phyloP scores from a whole-genome alignment of 2,113 vertebrate species.

The Vidua chalybeata region DNA sequence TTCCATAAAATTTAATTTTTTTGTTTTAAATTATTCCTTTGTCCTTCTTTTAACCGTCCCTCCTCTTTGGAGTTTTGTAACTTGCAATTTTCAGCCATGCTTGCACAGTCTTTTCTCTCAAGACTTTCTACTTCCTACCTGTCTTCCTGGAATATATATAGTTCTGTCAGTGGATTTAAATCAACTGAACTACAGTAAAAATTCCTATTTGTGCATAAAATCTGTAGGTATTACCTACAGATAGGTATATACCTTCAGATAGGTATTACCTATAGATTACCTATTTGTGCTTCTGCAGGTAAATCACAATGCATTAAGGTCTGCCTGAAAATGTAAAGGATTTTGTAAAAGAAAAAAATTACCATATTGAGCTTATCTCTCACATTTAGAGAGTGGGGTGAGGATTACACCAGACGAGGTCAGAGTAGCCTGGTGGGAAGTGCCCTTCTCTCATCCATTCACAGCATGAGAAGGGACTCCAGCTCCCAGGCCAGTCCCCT shows the following conservation, averaged over 20 bases:
- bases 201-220: background rate
- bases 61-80: background rate
- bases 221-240: background rate
- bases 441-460: fast-evolving
- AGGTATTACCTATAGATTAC: too few relatives aligned
- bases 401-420: background rate
- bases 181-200: background rate
- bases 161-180: background rate
- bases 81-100: background rate
- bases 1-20: background rate
- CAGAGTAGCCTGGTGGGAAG: fast-evolving
- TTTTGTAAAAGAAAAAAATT: background rate
- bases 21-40: background rate
- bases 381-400: background rate
- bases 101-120: background rate
- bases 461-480: fast-evolving
- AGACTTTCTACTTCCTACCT: background rate
- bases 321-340: background rate
- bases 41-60: background rate
- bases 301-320: background rate
- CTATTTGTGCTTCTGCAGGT: background rate
- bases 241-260: too few relatives aligned
- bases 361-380: background rate
- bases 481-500: fast-evolving
- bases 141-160: background rate